Evolutionary conservation across 2,797 vertebrate species (phyloP).

Genomic region (Poeciliopsis paucimaculata): DNA sequence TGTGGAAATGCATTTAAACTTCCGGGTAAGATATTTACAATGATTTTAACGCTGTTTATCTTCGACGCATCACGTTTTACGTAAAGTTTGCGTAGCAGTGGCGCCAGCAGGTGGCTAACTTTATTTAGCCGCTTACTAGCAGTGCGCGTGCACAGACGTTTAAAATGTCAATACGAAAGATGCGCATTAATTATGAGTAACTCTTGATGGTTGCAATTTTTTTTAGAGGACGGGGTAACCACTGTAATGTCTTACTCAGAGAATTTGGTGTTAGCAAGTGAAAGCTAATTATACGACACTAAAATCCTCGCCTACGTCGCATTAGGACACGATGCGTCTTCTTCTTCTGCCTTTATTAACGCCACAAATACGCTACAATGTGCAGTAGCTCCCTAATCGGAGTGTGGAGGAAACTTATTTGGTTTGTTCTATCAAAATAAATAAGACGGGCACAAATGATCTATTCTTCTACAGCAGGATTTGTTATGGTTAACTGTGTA

Average conservation of each 20-base stretch:
- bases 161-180: neutral
- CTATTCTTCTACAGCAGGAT: neutral
- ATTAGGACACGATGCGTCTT: neutral
- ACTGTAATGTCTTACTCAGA: neutral
- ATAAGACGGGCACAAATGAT: neutral
- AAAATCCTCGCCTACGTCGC: neutral
- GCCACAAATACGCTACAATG: neutral
- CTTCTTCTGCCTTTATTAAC: neutral
- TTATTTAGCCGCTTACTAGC: neutral
- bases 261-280: neutral
- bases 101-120: neutral
- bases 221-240: neutral
- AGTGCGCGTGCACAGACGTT: neutral
- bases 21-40: slow-evolving; percentile 59
- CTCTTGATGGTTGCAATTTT: neutral
- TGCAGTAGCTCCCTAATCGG: neutral
- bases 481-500: neutral
- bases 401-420: neutral
- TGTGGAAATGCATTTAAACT: slow-evolving; percentile 68
- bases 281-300: neutral
- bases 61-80: rapidly evolving
- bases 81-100: neutral
- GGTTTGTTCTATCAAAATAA: neutral
- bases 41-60: neutral
- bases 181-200: neutral